Conservation (phyloP, 2,113 vertebrate genomes). For the Corythornis vintsioides region DNA sequence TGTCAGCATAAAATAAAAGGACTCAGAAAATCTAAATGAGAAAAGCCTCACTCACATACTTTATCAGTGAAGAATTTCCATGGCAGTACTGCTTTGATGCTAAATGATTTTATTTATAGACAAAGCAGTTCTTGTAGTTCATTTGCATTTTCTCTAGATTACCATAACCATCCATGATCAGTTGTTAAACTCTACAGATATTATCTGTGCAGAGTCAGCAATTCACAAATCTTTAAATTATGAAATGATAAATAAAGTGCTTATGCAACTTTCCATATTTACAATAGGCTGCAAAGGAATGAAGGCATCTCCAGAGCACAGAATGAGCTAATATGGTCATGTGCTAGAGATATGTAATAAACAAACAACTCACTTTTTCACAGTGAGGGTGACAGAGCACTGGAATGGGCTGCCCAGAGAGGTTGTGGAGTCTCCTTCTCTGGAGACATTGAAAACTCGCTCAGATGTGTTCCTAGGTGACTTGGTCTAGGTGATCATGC, state of each 20-base stretch:
- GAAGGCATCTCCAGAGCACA: neutral
- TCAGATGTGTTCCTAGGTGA: too few species aligned
- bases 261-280: neutral
- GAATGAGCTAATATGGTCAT: neutral
- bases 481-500: too few species aligned
- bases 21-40: conserved; percentile 42
- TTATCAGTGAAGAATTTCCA: conserved; percentile 67
- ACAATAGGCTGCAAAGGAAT: neutral
- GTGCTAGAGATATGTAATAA: neutral
- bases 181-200: conserved; percentile 56
- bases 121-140: conserved; percentile 13
- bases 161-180: conserved; percentile 58
- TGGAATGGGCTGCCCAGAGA: too few species aligned
- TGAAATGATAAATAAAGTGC: conserved; percentile 14
- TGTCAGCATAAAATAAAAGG: conserved; percentile 60
- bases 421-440: too few species aligned
- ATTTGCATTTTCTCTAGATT: conserved; percentile 65
- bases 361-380: too few species aligned
- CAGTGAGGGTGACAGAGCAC: too few species aligned
- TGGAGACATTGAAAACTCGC: too few species aligned
- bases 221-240: conserved; percentile 34
- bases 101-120: conserved; percentile 63
- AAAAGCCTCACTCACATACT: conserved; percentile 13
- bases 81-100: conserved; percentile 66
- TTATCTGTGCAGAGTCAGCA: conserved; percentile 34